Base-by-base conservation (phyloP, 1,140 invertebrate species). In the Amphibalanus amphitrite region DNA sequence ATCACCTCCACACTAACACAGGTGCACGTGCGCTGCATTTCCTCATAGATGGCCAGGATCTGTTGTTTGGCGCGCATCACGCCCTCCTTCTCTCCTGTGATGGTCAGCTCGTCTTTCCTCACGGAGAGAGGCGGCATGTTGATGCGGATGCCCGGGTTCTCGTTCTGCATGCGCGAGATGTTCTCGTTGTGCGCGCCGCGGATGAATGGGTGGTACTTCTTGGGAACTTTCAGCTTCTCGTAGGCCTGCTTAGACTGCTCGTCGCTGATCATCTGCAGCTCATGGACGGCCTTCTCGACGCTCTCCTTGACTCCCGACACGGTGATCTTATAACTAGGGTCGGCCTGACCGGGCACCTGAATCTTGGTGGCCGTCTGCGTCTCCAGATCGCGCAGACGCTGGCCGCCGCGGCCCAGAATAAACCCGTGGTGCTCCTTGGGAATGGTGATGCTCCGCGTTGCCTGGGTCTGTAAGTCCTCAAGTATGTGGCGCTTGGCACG, bases 71-170 rank as follows among this genome's bases (percentile, higher is more conserved):
- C 95, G 65, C 86, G 83, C 29, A 89, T 83, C 8, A 99, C 95
- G 40, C 93, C 92, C 76, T 97, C 95, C 77, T 95, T 96, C 78
- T 99, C 96, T 20, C 97, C 97, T 40, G 92, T 90, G 76, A 99
- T 91, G 8, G 90, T 88, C 72, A 99, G 95, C 78, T 97, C 94
- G 80, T 98, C 92, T 77, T 92, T 95, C 79, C 88, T 87, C 0
- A 92, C 89, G 28, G 88, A 89, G 13, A 88, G 85, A n/a, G 95
- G 94, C 25, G 96, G 95, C 71, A 98, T 90, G 80, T 97, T 93
- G 75, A 98, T 93, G 74, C 90, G 87, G 28, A 91, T 92, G 69
- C 89, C 90, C 29, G 72, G 72, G 23, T 91, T 94, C 79, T 96
- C 90, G 20, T 85, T 84, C 72, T 85, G 87, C 77, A 98, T 82